Percentiles rank a stretch among this genome's conserved stretches.
phyloP scores from a whole-genome alignment of 2,113 vertebrate species.

The Scopus umbretta region DNA sequence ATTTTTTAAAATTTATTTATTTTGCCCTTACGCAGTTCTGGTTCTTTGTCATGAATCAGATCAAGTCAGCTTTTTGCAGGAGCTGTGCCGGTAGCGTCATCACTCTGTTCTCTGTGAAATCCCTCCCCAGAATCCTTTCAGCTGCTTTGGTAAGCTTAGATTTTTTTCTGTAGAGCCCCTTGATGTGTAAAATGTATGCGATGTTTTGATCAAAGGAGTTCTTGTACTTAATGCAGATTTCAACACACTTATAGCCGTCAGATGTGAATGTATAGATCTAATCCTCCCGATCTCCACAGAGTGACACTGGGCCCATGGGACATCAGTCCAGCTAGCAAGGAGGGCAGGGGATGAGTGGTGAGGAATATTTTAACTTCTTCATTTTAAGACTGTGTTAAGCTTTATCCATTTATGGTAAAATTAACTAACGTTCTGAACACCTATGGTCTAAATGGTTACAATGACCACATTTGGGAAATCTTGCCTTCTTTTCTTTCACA shows the following conservation, averaged over 20 bases:
- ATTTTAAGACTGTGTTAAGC: background rate
- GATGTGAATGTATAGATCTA: background rate
- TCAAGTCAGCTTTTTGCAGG: background rate
- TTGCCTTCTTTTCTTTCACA: background rate
- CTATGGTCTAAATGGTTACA: background rate
- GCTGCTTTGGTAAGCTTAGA: slow-evolving; percentile 5
- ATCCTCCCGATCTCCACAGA: background rate
- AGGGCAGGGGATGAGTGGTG: background rate
- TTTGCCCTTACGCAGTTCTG: background rate
- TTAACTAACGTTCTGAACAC: background rate
- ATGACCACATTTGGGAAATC: background rate
- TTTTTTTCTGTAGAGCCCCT: slow-evolving; percentile 2
- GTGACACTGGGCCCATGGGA: background rate
- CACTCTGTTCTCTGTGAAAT: background rate
- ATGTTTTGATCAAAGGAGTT: slow-evolving; percentile 47
- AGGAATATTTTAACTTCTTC: background rate
- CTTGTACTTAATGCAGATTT: slow-evolving; percentile 48
- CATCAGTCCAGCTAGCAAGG: background rate
- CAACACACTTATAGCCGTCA: background rate
- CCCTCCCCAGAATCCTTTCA: background rate
- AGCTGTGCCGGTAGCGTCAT: background rate
- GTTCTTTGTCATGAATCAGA: background rate
- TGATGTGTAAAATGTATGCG: slow-evolving; percentile 10
- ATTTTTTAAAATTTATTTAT: background rate
- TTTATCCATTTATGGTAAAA: background rate